A percentile compares a stretch with the other conserved stretches of the same genome.
These are phyloP conservation scores for Aphaenogaster floridana DNA, from an alignment of 1,140 invertebrate species.

Conservation along the genomic window DNA sequence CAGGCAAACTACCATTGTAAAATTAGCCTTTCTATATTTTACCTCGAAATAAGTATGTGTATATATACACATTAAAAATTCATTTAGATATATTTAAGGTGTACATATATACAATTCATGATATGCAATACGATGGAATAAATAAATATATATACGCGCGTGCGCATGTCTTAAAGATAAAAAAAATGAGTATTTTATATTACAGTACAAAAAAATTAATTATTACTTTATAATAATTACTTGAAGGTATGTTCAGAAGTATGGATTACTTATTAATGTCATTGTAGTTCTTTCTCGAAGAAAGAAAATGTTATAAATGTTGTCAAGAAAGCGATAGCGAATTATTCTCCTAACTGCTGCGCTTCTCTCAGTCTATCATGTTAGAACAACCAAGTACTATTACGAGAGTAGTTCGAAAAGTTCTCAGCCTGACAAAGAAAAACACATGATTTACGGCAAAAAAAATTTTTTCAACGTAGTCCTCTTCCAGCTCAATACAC, in stretches of 20 bases:
- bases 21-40: slow-evolving; percentile 36
- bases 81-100: slow-evolving; percentile 41
- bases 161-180: slow-evolving; percentile 1
- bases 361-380: slow-evolving; percentile 31
- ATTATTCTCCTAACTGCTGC: slow-evolving; percentile 11
- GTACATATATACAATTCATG: slow-evolving; percentile 33
- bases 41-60: slow-evolving; percentile 11
- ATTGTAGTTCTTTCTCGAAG: neutral
- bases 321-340: neutral
- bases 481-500: no score
- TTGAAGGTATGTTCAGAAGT: slow-evolving; percentile 7
- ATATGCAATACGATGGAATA: slow-evolving; percentile 60
- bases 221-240: slow-evolving; percentile 38
- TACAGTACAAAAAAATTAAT: slow-evolving; percentile 11
- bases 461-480: no score
- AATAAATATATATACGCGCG: slow-evolving; percentile 53
- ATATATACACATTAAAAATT: slow-evolving; percentile 43
- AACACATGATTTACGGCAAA: no score
- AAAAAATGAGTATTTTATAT: slow-evolving; percentile 35
- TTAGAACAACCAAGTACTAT: slow-evolving; percentile 18
- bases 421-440: no score
- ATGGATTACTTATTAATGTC: slow-evolving; percentile 33
- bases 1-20: slow-evolving; percentile 17
- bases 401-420: no score
- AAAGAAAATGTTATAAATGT: slow-evolving; percentile 34